These are phyloP conservation scores for Carduelis carduelis DNA, from an alignment of 2,797 vertebrate species.

Conservation along the genomic window DNA sequence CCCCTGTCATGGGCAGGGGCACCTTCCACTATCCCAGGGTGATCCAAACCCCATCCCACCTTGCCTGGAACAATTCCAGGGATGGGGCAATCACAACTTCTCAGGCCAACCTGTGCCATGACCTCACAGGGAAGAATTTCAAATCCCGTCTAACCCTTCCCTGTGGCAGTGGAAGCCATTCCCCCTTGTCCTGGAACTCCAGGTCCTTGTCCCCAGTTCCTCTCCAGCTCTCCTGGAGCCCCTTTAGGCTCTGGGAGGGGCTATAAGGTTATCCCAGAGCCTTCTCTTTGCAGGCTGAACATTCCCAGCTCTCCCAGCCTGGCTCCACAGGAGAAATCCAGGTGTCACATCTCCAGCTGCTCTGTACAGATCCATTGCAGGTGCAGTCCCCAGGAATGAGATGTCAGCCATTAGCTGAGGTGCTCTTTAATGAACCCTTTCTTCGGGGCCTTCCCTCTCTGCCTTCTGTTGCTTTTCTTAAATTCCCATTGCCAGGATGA, in stretches of 20 bases:
- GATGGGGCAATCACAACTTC: background rate
- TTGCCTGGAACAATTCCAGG: background rate
- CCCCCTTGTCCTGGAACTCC: background rate
- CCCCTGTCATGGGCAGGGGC: background rate
- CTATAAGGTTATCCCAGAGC: background rate
- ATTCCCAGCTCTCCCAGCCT: background rate
- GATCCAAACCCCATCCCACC: background rate
- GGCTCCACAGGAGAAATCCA: background rate
- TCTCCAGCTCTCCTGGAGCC: background rate
- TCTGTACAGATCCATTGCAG: fast-evolving
- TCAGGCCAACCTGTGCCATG: fast-evolving
- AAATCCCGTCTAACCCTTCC: background rate
- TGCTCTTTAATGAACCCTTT: background rate
- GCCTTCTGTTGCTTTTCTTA: background rate
- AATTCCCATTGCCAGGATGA: background rate
- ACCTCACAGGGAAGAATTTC: background rate
- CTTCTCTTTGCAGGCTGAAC: background rate
- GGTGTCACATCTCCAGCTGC: background rate
- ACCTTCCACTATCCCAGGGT: background rate
- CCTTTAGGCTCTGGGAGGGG: background rate
- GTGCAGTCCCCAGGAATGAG: fast-evolving
- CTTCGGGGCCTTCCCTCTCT: background rate
- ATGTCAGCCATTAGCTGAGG: background rate
- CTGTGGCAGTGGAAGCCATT: background rate
- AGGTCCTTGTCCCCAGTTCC: fast-evolving